A percentile compares a stretch with the other conserved stretches of the same genome.
phyloP scores from a whole-genome alignment of 1,140 invertebrate genomes.

The Meloidogyne exigua region DNA sequence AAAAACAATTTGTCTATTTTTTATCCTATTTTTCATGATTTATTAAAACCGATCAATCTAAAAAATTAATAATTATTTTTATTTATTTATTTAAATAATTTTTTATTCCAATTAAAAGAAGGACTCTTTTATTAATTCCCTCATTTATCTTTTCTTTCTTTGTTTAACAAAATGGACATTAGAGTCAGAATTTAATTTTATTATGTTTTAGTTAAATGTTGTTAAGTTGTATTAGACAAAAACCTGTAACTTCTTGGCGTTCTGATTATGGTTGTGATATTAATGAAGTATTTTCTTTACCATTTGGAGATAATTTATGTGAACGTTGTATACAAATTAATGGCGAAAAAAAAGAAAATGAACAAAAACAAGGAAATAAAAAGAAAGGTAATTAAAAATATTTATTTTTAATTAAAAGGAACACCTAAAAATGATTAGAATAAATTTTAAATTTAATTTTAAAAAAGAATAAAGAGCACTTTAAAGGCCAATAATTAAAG shows the following conservation, averaged over 20 bases:
- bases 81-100: not conserved
- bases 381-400: not conserved
- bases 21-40: not conserved
- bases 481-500: too few species aligned
- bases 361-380: not conserved
- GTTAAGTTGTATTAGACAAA: constrained; percentile 23
- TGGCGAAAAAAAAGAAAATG: not conserved
- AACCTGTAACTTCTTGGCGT: not conserved
- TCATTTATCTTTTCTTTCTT: too few species aligned
- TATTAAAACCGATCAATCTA: not conserved
- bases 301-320: constrained; percentile 22
- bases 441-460: too few species aligned
- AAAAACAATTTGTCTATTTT: not conserved
- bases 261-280: not conserved
- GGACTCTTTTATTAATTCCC: too few species aligned
- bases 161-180: too few species aligned
- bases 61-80: not conserved
- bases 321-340: constrained; percentile 18
- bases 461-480: too few species aligned
- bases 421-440: too few species aligned
- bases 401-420: too few species aligned
- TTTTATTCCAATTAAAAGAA: not conserved
- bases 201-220: not conserved
- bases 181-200: not conserved
- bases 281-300: constrained; percentile 22